Base-by-base conservation (phyloP, 92 coral and sea anemone species). In the Bergia puertoricense region DNA sequence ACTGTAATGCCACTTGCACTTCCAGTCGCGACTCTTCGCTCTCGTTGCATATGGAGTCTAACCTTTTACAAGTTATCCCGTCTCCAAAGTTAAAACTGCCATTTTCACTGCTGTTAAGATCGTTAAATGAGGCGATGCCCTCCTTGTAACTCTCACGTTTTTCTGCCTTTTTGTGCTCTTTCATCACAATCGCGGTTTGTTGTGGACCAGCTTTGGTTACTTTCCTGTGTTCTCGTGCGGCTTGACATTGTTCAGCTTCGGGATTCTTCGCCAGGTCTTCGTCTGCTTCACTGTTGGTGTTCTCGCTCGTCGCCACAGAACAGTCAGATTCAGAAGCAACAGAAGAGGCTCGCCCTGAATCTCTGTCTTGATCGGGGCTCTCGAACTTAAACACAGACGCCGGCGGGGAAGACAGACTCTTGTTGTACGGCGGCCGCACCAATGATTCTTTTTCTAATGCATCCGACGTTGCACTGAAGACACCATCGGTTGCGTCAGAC, bases 1-100 rank as follows among this genome's bases (percentile, higher is more conserved):
- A 93, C 83, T 72, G 39, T 16, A 91, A 86, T 8, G 94, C 96
- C 23, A 81, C 48, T 80, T 86, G 66, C 8, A 77, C 83, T 78
- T 93, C 95, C 10, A 30, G 81, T 20, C 51, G 88, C 14, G 13
- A 42, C 54, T 77, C 71, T 16, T 81, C 91, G 41, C 66, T 86
- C 13, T 59, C 86, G 74, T 77, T 81, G 14, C 67, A 68, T 14
- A 44, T 37, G 68, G 79, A 84, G 72, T 56, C n/a, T 15, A 57
- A 36, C 37, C 72, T 80, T 7, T 36, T 54, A 43, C 36, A 4
- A 13, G 51, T 11, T 1, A 7, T 1, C 23, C 14, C 62, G 62
- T n/a, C 86, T 2, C 43, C 77, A 68, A 68, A 68, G 42, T 30
- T 50, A 23, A 65, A 81, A 41, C 44, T 44, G 4, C 36, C 16